phyloP scores from a whole-genome alignment of 2,888 invertebrate species.

The Ormyrus rosae region DNA sequence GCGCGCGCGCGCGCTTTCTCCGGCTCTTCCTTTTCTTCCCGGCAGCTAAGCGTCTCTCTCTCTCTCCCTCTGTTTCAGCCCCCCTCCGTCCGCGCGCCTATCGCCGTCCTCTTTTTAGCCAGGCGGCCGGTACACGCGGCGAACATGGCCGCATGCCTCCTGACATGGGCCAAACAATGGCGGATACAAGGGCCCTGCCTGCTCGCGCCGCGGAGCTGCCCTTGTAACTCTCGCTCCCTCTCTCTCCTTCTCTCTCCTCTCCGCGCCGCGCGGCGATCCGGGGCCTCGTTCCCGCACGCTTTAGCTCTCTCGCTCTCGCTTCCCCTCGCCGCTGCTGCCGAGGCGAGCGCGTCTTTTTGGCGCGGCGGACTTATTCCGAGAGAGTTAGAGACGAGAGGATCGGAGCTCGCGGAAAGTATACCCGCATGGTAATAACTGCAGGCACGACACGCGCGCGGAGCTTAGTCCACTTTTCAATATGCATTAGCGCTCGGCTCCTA shows the following conservation, averaged over 20 bases:
- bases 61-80: conserved; percentile 50
- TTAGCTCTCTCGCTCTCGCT: neutral
- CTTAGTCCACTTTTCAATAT: too few relatives aligned
- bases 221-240: neutral
- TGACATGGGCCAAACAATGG: conserved; percentile 73
- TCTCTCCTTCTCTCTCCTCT: neutral
- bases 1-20: neutral
- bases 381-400: conserved; percentile 6
- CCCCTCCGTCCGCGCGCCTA: conserved; percentile 56
- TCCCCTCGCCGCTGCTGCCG: neutral
- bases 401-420: neutral
- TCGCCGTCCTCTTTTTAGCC: conserved; percentile 69
- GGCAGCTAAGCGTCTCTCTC: conserved; percentile 28
- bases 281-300: neutral
- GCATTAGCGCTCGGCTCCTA: too few relatives aligned
- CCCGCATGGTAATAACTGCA: too few relatives aligned
- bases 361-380: neutral
- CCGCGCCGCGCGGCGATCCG: neutral
- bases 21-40: conserved; percentile 21
- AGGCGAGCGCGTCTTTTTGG: neutral
- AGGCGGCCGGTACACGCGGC: conserved; percentile 64
- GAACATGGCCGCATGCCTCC: conserved; percentile 73
- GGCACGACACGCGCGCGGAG: too few relatives aligned
- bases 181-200: conserved; percentile 68
- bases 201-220: neutral